These are phyloP conservation scores for Kryptopterus vitreolus DNA, from an alignment of 2,797 vertebrate genomes.

Conservation along the genomic window DNA sequence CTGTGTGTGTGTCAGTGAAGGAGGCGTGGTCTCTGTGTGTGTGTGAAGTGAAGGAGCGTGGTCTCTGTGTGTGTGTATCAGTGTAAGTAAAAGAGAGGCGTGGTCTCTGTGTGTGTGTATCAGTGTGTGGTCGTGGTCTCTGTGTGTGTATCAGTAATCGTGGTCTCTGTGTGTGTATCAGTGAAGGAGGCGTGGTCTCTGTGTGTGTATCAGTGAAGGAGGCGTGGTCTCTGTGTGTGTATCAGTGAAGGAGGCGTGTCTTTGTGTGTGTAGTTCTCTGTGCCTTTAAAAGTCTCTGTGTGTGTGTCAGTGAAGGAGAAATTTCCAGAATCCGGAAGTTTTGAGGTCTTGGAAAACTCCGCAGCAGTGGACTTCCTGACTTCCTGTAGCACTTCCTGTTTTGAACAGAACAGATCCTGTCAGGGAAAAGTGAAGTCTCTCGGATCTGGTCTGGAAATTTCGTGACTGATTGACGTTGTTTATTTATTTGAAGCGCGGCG, in stretches of 20 bases:
- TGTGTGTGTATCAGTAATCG: too few species aligned
- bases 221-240: too few species aligned
- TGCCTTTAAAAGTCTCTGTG: too few species aligned
- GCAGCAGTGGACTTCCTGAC: background rate
- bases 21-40: too few species aligned
- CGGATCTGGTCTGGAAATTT: background rate
- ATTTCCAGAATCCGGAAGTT: background rate
- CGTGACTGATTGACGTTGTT: background rate
- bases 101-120: background rate
- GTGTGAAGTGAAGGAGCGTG: too few species aligned
- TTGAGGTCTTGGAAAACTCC: background rate
- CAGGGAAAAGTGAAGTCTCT: background rate
- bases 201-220: background rate
- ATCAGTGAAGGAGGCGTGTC: too few species aligned
- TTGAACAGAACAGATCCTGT: background rate
- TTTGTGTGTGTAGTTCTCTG: background rate
- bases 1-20: background rate
- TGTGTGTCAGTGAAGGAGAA: background rate
- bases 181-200: too few species aligned
- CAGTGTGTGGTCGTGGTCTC: too few species aligned
- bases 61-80: too few species aligned
- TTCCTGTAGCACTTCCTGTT: conserved; percentile 28
- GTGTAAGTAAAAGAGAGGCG: too few species aligned
- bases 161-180: background rate
- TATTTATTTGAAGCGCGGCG: background rate